Percentiles rank a stretch among this genome's conserved stretches.
Evolutionary conservation across 2,888 invertebrate genomes (phyloP).

Genomic region (Horisme vitalbata): DNA sequence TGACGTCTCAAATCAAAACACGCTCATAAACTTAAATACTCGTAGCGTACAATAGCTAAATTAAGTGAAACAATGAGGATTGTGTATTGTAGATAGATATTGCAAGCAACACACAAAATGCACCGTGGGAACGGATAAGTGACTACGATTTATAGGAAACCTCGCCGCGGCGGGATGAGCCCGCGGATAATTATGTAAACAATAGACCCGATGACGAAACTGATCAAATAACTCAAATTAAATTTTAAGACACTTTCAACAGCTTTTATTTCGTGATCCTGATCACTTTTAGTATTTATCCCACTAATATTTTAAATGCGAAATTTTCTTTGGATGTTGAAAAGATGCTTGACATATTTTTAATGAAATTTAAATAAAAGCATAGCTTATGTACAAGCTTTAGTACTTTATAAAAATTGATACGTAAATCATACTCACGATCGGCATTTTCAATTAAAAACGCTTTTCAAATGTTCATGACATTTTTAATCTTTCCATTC

Average conservation of each 20-base stretch:
- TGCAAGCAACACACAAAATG: constrained; percentile 70
- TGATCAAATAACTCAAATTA: constrained; percentile 29
- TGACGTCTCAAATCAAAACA: constrained; percentile 48
- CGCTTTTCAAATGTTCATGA: constrained; percentile 54
- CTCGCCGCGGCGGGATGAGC: constrained; percentile 52
- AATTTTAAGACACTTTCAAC: constrained; percentile 22
- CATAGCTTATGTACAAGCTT: not conserved
- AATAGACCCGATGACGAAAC: constrained; percentile 44
- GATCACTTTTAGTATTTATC: constrained; percentile 12
- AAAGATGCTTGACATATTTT: too few relatives aligned
- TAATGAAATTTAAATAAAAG: not conserved
- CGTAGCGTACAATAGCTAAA: constrained; percentile 74
- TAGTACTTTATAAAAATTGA: constrained; percentile 23
- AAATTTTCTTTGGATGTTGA: too few relatives aligned
- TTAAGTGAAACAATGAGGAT: constrained; percentile 80
- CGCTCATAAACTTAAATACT: constrained; percentile 72
- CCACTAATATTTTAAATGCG: too few relatives aligned
- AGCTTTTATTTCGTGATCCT: constrained; percentile 35
- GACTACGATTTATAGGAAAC: constrained; percentile 64
- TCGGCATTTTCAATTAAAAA: constrained; percentile 56
- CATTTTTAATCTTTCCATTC: constrained; percentile 78
- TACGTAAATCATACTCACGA: constrained; percentile 64
- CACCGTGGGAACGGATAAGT: constrained; percentile 74
- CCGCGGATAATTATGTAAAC: constrained; percentile 55
- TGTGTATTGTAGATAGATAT: constrained; percentile 69